Base-by-base conservation (phyloP, 2,888 invertebrate species). In the Antheraea yamamai region DNA sequence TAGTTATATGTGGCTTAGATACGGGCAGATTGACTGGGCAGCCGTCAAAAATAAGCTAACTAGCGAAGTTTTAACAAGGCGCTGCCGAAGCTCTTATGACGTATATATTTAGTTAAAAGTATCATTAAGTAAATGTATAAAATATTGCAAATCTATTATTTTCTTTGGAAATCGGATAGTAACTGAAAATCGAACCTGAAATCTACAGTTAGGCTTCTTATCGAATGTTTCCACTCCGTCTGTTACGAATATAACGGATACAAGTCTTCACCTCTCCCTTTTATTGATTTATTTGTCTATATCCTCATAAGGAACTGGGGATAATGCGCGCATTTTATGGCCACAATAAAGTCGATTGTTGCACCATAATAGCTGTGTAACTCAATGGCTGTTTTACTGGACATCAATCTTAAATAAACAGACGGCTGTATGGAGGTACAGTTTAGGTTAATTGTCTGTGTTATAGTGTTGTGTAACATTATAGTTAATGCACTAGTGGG, bases 301-400 rank as follows among this genome's bases (percentile, higher is more conserved):
- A 16, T 66, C 16, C 30, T 18, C 0, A 16, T 66, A 66, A 66
- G 64, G 64, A 30, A 66, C 26, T 26, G 30, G 0, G 16, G 30
- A 14, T 30, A 66, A 26, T 26, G 18, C 64, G 4, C 4, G 64
- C 64, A 30, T 66, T 30, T 66, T 30, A 66, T 66, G 26, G 26
- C 30, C 64, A 30, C 64, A 66, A 66, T 66, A 66, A 66, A 66
- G 64, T 66, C 64, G 14, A 66, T 66, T 66, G 64, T 66, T 66
- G 16, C 26, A 30, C 64, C 30, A 30, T 66, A 66, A 26, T 30
- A 30, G 64, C 30, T 20, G 64, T 66, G 64, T 12, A 66, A 66
- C 64, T 66, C 26, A 66, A 66, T 30, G 3, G 64, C 30, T 3
- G 64, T 66, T 66, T 66, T 66, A 66, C 64, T 66, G 64, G 16